Evolutionary conservation across 2,797 vertebrate genomes (phyloP), one percentile per base, ranked within the genome.

Genomic region (Chrosomus eos): DNA sequence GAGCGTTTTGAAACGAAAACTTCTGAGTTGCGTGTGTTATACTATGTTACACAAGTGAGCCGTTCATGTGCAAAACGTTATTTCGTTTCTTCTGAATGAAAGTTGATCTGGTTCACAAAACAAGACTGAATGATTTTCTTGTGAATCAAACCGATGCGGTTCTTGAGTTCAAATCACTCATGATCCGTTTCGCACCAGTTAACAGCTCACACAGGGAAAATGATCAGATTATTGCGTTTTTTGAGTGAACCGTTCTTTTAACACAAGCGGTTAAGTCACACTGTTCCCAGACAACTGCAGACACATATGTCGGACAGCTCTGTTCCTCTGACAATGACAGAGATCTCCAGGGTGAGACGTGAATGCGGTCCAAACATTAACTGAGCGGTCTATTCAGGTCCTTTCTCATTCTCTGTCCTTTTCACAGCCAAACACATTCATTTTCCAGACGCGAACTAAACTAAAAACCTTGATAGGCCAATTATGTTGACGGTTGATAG

Each of bases 201-300:
- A 33, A 36, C 31, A 23, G 28, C 72, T 55, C 48, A 74, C 19
- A 21, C 28, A 53, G 19, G 19, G 4, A 26, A 58, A 21, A 23
- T 53, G 3, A 14, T 53, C 72, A 7, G 10, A 53, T 74, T 74
- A 33, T 53, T 33, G 31, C 0, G 6, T 2, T 36, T 33, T 74
- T n/a, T 38, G 74, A 26, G 7, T 9, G 51, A 55, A 55, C 31
- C 51, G 14, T n/a, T 55, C 11, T 1, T 76, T 58, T 58, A 76
- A 76, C 51, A n/a, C 3, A 76, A 76, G 62, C 88, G 89, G 90
- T 91, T 91, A 73, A 75, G 83, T 11, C 85, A 88, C 60, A 66
- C 26, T 66, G 60, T 66, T 79, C 10, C 38, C 76, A 66, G 76
- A 79, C 58, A 31, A 60, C n/a, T 40, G 40, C 77, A 31, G n/a